A percentile compares a stretch with the other conserved stretches of the same genome.
Evolutionary conservation across 1,140 invertebrate genomes (phyloP).

Genomic region (Drosophila saltans): DNA sequence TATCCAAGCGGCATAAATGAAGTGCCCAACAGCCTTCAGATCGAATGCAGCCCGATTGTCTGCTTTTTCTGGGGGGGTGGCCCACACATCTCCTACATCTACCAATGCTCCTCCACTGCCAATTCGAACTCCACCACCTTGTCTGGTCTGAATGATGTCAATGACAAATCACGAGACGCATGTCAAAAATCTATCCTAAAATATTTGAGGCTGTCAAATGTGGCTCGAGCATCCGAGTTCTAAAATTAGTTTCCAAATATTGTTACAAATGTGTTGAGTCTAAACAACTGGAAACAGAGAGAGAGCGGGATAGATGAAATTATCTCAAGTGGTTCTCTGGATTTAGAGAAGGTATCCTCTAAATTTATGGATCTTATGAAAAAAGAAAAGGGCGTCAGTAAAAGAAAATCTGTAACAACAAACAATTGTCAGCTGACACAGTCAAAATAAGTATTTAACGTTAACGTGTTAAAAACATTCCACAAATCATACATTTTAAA

Average conservation of each 20-base stretch:
- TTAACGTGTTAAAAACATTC: not conserved
- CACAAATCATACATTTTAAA: not conserved
- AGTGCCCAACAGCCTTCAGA: constrained; percentile 47
- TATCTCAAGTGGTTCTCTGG: constrained; percentile 58
- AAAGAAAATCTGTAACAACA: constrained; percentile 14
- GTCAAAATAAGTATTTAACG: not conserved
- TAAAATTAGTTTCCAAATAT: constrained; percentile 83
- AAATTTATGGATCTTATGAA: constrained; percentile 63
- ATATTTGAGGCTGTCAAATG: constrained; percentile 81
- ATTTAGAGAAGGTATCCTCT: not conserved
- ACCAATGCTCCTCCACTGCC: not conserved
- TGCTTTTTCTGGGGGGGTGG: constrained; percentile 44
- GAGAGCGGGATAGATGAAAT: constrained; percentile 1
- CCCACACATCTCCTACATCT: constrained; percentile 15
- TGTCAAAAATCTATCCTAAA: constrained; percentile 82
- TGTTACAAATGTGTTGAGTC: constrained; percentile 83
- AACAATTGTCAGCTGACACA: constrained; percentile 8
- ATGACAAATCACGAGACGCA: constrained; percentile 82
- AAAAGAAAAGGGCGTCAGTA: constrained; percentile 51
- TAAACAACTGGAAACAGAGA: constrained; percentile 70
- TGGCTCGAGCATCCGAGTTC: constrained; percentile 43
- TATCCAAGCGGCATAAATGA: constrained; percentile 80
- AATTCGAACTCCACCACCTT: not conserved
- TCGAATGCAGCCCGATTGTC: constrained; percentile 69
- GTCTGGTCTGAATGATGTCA: constrained; percentile 70